Conservation (phyloP, 2,113 vertebrate genomes). For the Misgurnus anguillicaudatus region DNA sequence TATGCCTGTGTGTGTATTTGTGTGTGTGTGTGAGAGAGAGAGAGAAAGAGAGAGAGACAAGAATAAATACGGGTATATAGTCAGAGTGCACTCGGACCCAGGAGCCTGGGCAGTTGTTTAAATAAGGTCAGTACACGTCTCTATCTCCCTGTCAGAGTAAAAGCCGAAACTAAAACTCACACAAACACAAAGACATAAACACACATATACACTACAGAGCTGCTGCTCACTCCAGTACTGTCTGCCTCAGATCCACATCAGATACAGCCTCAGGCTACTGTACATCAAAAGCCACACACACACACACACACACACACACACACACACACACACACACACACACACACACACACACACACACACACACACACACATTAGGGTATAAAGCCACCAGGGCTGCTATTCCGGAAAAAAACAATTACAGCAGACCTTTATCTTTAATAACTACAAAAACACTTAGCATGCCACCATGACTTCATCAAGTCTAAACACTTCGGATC, state of each 20-base stretch:
- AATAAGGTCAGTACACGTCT: conserved; percentile 72
- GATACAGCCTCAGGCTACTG: conserved; percentile 63
- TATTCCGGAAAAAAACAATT: neutral
- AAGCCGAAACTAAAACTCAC: too few species aligned
- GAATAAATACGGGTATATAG: neutral
- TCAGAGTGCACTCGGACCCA: conserved; percentile 67
- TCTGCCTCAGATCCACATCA: conserved; percentile 68
- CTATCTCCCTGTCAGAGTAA: conserved; percentile 11
- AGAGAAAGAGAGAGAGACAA: conserved; percentile 17
- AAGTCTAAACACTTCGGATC: too few species aligned
- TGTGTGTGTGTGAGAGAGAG: conserved; percentile 49
- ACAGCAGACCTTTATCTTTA: too few species aligned
- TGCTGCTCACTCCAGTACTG: conserved; percentile 32
- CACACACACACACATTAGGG: too few species aligned
- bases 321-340: conserved; percentile 2
- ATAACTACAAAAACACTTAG: neutral
- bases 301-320: neutral
- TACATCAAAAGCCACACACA: conserved; percentile 32
- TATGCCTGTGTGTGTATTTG: conserved; percentile 41
- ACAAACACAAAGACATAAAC: conserved; percentile 38
- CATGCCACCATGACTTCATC: neutral
- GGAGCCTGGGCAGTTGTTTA: conserved; percentile 75
- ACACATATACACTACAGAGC: conserved; percentile 63
- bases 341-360: too few species aligned
- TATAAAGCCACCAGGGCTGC: neutral